Evolutionary conservation across 2,797 vertebrate genomes (phyloP).

Genomic region (Hoplostethus atlanticus): DNA sequence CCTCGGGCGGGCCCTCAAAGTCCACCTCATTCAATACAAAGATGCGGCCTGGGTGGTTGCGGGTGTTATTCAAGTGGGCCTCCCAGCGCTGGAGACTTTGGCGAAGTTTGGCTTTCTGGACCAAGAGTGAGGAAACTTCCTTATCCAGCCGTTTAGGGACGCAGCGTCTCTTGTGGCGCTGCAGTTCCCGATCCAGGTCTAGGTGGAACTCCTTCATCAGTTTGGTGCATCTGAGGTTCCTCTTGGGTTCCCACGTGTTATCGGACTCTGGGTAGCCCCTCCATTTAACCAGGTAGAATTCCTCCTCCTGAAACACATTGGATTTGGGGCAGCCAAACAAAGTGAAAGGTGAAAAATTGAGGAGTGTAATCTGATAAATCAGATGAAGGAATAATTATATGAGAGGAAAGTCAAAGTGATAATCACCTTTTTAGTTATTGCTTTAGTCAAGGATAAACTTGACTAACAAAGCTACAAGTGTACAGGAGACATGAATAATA

Average conservation of each 20-base stretch:
- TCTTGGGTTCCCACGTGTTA: constrained; percentile 91
- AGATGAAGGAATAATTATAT: too few relatives aligned
- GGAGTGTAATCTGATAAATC: not conserved
- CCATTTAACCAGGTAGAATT: constrained; percentile 94
- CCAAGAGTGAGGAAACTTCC: constrained; percentile 78
- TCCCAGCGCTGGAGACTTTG: constrained; percentile 87
- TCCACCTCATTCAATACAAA: constrained; percentile 91
- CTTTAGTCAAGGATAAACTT: too few relatives aligned
- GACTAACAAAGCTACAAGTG: not conserved
- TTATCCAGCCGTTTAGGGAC: constrained; percentile 79
- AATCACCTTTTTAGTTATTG: too few relatives aligned
- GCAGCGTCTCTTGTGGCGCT: constrained; percentile 65
- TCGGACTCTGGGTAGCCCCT: constrained; percentile 85
- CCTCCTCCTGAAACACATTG: constrained; percentile 81
- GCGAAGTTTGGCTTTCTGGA: constrained; percentile 88
- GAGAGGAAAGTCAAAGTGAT: too few relatives aligned
- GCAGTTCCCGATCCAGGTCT: constrained; percentile 86
- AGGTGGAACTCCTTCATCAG: constrained; percentile 89
- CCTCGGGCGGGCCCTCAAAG: constrained; percentile 88
- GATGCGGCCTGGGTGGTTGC: constrained; percentile 89
- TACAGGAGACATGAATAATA: not conserved
- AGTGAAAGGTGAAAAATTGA: not conserved
- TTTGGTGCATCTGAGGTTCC: constrained; percentile 88
- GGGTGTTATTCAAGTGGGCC: constrained; percentile 86
- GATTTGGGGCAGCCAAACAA: not conserved